Base-by-base conservation (phyloP, 64 coral and sea anemone genomes). In the Astreopora myriophthalma region DNA sequence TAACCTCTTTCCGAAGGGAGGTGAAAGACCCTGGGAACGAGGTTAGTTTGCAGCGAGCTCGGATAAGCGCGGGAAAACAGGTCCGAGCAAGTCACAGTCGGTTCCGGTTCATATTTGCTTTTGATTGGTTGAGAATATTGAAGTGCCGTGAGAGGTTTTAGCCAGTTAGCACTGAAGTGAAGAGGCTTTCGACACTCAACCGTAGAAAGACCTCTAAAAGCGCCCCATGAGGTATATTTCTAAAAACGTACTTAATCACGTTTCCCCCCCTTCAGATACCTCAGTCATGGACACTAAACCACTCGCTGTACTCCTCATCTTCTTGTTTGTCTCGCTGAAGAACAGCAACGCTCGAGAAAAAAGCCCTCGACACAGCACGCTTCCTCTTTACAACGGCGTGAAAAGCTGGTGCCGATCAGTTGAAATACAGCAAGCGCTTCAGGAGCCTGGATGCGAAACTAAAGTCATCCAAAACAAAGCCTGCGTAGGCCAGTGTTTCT, bases 401-500 rank as follows among this genome's bases (percentile, higher is more conserved):
- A 82, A 83, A 26, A 91, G 88, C 9, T 69, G 61, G 79, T 91
- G 89, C 48, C 52, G 30, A 42, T 46, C 89, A n/a, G 29, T 51
- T 13, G 48, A 61, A 17, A 58, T 91, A 1, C 12, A 84, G 12
- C 89, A 91, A 7, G 22, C 71, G 22, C 74, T 92, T 33, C 34
- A 76, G 12, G 49, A 86, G 14, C 13, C 38, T 22, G 90, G 90
- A 57, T 92, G 90, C 37, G 71, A 92, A 3, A 38, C 44, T 7
- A 68, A 77, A 48, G 85, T 19, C 19, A 86, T 92, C 31, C 28
- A 76, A 57, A 92, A 92, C 51, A 92, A 86, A 31, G 71, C 57
- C 19, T 92, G 90, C 22, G 17, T 92, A 31, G 90, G 90, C 0
- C 82, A 92, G 26, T 92, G 90, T 44, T 75, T 83, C 10, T 92